A percentile compares a stretch with the other conserved stretches of the same genome.
These are phyloP conservation scores for Busseola fusca DNA, from an alignment of 2,888 invertebrate genomes.

Conservation along the genomic window DNA sequence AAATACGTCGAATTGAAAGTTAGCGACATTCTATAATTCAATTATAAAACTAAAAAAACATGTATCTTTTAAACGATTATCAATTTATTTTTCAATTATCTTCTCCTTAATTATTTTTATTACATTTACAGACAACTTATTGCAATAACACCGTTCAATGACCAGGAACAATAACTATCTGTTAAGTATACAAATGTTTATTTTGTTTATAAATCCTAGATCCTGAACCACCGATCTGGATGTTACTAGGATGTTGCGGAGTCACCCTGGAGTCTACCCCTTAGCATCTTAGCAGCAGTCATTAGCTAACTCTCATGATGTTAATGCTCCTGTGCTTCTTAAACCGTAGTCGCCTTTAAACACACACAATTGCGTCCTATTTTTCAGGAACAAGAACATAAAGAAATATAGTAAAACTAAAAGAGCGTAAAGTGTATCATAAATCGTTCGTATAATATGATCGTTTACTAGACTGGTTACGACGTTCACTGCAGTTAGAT, in stretches of 20 bases:
- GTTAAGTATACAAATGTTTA: not conserved
- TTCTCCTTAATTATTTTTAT: not conserved
- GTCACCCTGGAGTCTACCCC: no score
- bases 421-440: constrained; percentile 17
- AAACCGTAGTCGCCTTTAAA: not conserved
- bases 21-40: not conserved
- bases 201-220: not conserved
- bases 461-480: constrained; percentile 33
- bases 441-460: constrained; percentile 22
- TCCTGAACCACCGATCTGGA: not conserved
- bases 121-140: not conserved
- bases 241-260: no score
- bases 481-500: constrained; percentile 29
- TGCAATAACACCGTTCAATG: not conserved
- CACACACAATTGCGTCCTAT: not conserved
- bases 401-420: constrained; percentile 6
- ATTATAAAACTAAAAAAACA: not conserved
- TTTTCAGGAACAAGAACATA: constrained; percentile 11
- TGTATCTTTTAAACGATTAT: not conserved
- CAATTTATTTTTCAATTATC: not conserved
- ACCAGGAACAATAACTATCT: not conserved
- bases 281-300: not conserved
- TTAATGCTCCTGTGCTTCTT: not conserved
- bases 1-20: not conserved
- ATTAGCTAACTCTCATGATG: no score